Evolutionary conservation across 1,140 invertebrate species (phyloP), one percentile per base, ranked within the genome.

Genomic region (Bombus breviceps): DNA sequence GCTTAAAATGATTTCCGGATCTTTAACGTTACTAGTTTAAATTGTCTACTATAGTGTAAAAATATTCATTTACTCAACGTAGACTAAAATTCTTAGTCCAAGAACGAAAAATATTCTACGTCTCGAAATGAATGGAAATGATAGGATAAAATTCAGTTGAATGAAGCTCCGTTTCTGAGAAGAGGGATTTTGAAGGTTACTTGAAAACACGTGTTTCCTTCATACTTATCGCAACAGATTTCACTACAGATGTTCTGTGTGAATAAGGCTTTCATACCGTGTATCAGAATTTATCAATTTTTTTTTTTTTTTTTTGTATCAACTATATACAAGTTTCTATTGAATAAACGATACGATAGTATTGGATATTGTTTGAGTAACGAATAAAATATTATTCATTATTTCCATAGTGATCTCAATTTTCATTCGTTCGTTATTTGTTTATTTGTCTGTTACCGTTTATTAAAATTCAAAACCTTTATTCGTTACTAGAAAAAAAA

Each of bases 221-320:
- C 12, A 66, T 66, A 66, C 62, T 66, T 66, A 66, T 66, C 62
- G n/a, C 13, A 66, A 32, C n/a, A 66, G 62, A 66, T 66, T n/a
- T 66, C n/a, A 6, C 62, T n/a, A 66, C 47, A 53, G 47, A 53
- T 53, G 47, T 53, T 22, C 47, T 53, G 47, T 53, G 18, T 53
- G 47, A 53, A 18, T 53, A 22, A 53, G 47, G 6, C 47, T 22
- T 53, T 53, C 47, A 53, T 53, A 53, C 47, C 47, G 47, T 53
- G 18, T 53, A 22, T 53, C 47, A 15, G 13, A 32, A 66, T 15
- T n/a, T 66, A n/a, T 66, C n/a, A n/a, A 18, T 15, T n/a, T 13
- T 13, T 13, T 13, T n/a, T 15, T 64, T 66, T 15, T 6, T 32
- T 66, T 15, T 41, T 10, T 41, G 9, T 66, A 18, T 66, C 62